Conservation (phyloP, 2,113 vertebrate species). For the Nymphicus hollandicus region DNA sequence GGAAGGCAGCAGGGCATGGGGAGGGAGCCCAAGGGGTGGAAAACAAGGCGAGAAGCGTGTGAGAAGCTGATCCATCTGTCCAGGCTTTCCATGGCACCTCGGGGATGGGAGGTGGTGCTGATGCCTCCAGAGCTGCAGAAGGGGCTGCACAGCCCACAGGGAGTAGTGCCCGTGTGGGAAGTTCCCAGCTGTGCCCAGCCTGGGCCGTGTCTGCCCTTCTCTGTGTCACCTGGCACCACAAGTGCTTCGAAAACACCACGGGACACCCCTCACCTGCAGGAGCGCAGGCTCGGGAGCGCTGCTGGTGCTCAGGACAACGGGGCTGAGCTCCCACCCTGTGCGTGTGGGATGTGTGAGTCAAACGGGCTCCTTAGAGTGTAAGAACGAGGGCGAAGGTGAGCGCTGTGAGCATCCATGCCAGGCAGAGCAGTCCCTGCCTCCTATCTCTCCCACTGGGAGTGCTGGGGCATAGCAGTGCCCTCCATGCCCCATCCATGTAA, state of each 20-base stretch:
- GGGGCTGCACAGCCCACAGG: rapidly evolving
- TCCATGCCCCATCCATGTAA: rapidly evolving
- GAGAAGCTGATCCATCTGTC: neutral
- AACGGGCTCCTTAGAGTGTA: neutral
- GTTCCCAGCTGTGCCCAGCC: neutral
- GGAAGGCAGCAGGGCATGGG: neutral
- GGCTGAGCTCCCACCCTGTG: neutral
- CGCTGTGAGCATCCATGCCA: neutral
- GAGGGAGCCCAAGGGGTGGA: neutral
- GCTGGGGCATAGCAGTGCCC: neutral
- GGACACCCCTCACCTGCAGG: neutral
- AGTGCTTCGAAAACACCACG: neutral
- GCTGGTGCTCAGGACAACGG: neutral
- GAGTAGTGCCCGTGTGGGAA: neutral
- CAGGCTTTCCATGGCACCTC: neutral
- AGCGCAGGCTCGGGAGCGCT: neutral
- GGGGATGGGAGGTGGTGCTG: rapidly evolving
- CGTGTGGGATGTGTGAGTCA: neutral
- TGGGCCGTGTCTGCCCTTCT: no score
- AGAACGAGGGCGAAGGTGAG: neutral
- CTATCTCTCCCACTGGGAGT: neutral
- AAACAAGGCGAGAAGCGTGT: rapidly evolving
- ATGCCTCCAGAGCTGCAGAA: neutral
- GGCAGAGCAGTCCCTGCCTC: neutral
- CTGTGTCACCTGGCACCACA: rapidly evolving